A percentile compares a stretch with the other conserved stretches of the same genome.
Conservation (phyloP, 2,113 vertebrate species). For the Calidris pygmaea region DNA sequence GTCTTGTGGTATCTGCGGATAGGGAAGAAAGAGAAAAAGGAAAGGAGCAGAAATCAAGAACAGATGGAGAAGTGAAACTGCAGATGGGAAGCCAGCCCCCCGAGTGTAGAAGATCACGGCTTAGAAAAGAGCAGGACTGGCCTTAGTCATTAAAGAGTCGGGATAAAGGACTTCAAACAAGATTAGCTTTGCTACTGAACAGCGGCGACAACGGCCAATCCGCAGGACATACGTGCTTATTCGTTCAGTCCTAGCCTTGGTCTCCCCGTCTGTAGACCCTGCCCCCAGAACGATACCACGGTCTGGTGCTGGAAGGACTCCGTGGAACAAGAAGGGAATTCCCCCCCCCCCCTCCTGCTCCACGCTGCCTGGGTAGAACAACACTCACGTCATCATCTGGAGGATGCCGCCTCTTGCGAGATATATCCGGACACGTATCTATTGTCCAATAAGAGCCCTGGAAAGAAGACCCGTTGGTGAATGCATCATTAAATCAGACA, state of each 20-base stretch:
- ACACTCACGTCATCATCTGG: slow-evolving; percentile 84
- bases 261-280: not conserved
- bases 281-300: not conserved
- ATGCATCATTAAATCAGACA: not conserved
- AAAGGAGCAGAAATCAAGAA: slow-evolving; percentile 30
- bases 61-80: slow-evolving; percentile 39
- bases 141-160: not conserved
- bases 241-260: not conserved
- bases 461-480: slow-evolving; percentile 47
- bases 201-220: not conserved
- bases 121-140: slow-evolving; percentile 11
- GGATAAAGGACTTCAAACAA: not conserved
- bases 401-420: slow-evolving; percentile 87
- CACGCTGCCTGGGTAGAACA: not conserved
- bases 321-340: not conserved
- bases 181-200: not conserved
- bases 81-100: not conserved
- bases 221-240: not conserved
- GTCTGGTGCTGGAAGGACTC: not conserved
- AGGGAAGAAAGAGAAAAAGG: slow-evolving; percentile 4
- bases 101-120: not conserved
- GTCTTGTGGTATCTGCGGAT: slow-evolving; percentile 76
- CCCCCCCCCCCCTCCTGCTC: not conserved
- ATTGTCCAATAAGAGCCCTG: slow-evolving; percentile 98
- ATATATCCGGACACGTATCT: slow-evolving; percentile 85